Percentiles rank a stretch among this genome's conserved stretches.
Conservation (phyloP, 2,797 vertebrate genomes). For the Dromococcyx pavoninus region DNA sequence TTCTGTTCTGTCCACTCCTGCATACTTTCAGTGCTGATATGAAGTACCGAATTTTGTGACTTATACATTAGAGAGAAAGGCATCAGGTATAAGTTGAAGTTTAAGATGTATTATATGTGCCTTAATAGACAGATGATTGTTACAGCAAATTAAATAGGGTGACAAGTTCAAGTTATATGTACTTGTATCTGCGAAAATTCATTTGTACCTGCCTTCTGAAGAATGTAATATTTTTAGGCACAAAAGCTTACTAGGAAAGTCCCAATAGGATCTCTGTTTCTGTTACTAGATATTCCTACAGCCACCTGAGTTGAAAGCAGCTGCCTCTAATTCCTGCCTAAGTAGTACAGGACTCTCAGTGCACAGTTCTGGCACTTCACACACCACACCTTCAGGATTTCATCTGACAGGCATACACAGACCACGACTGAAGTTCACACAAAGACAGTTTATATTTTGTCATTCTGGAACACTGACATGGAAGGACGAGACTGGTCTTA, state of each 20-base stretch:
- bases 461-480: background rate
- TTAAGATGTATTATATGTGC: background rate
- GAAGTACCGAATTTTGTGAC: background rate
- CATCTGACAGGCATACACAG: background rate
- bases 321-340: background rate
- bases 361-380: background rate
- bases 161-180: background rate
- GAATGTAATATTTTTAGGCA: background rate
- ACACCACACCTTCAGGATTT: background rate
- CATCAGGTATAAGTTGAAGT: background rate
- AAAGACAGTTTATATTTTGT: background rate
- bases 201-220: background rate
- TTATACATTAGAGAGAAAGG: background rate
- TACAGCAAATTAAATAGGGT: background rate
- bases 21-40: background rate
- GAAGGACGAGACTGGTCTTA: background rate
- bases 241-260: background rate
- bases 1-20: background rate
- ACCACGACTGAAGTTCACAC: background rate
- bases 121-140: fast-evolving
- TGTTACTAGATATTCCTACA: background rate
- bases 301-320: background rate
- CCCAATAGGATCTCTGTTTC: background rate
- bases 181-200: background rate
- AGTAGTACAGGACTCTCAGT: background rate